A percentile compares a stretch with the other conserved stretches of the same genome.
phyloP scores from a whole-genome alignment of 2,113 vertebrate species.

The Pteropus alecto region DNA sequence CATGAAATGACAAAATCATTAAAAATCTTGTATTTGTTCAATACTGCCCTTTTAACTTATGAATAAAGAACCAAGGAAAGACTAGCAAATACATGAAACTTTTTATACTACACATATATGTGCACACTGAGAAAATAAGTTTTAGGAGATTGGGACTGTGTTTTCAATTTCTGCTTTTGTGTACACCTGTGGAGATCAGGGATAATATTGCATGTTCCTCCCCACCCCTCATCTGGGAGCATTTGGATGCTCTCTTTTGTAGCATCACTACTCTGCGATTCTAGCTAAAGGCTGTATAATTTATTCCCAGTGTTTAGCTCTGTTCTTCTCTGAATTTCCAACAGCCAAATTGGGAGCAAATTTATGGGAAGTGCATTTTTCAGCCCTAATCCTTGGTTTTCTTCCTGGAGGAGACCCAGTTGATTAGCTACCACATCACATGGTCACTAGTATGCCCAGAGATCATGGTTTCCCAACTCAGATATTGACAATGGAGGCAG shows the following conservation, averaged over 20 bases:
- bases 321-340: background rate
- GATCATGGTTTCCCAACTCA: background rate
- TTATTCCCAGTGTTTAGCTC: background rate
- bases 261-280: background rate
- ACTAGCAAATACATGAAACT: background rate
- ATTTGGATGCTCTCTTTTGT: background rate
- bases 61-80: constrained; percentile 12
- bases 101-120: background rate
- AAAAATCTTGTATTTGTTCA: constrained; percentile 38
- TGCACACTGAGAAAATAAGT: background rate
- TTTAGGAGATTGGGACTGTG: background rate
- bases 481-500: background rate
- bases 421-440: background rate
- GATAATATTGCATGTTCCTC: background rate
- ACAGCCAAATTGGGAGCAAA: background rate
- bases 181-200: background rate
- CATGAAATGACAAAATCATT: constrained; percentile 18
- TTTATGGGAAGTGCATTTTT: background rate
- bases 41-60: constrained; percentile 24
- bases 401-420: background rate
- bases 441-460: background rate
- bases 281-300: background rate
- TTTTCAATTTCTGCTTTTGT: constrained; percentile 28
- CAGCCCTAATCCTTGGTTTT: background rate
- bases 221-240: background rate